Evolutionary conservation across 2,888 invertebrate genomes (phyloP).

Genomic region (Crioceris asparagi): DNA sequence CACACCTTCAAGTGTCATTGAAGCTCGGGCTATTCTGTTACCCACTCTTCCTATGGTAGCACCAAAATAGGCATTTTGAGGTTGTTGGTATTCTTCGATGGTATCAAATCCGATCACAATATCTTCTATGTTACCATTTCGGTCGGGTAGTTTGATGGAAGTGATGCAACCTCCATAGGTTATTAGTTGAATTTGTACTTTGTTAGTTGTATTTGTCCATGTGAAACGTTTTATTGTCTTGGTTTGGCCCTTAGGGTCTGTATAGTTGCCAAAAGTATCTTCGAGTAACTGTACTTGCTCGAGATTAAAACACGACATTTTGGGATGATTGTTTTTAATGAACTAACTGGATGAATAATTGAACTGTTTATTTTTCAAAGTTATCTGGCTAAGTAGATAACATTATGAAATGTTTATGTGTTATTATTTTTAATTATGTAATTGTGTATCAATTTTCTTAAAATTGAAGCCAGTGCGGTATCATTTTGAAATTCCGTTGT

Average conservation of each 20-base stretch:
- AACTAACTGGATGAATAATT: too few relatives aligned
- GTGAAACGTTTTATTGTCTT: conserved; percentile 22
- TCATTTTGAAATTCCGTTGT: too few relatives aligned
- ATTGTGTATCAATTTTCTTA: too few relatives aligned
- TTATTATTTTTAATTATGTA: too few relatives aligned
- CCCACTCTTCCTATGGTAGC: conserved; percentile 19
- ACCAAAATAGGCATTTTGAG: conserved; percentile 18
- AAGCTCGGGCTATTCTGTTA: conserved; percentile 18
- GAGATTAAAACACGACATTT: background rate
- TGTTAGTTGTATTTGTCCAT: conserved; percentile 3
- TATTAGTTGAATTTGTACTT: conserved; percentile 47
- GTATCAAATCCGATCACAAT: conserved; percentile 19
- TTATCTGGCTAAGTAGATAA: too few relatives aligned
- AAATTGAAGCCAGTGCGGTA: too few relatives aligned
- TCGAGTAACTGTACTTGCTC: conserved; percentile 11
- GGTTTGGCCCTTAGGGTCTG: conserved; percentile 29
- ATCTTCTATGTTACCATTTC: conserved; percentile 16
- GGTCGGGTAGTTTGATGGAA: conserved; percentile 60
- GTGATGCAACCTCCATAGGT: conserved; percentile 79
- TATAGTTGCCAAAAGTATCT: conserved; percentile 29
- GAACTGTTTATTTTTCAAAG: too few relatives aligned
- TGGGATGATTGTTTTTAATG: too few relatives aligned
- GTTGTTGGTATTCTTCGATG: conserved; percentile 16
- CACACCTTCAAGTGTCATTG: conserved; percentile 45
- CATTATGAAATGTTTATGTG: too few relatives aligned